Percentiles rank a stretch among this genome's conserved stretches.
phyloP scores from a whole-genome alignment of 2,797 vertebrate genomes.

The Dallia pectoralis region DNA sequence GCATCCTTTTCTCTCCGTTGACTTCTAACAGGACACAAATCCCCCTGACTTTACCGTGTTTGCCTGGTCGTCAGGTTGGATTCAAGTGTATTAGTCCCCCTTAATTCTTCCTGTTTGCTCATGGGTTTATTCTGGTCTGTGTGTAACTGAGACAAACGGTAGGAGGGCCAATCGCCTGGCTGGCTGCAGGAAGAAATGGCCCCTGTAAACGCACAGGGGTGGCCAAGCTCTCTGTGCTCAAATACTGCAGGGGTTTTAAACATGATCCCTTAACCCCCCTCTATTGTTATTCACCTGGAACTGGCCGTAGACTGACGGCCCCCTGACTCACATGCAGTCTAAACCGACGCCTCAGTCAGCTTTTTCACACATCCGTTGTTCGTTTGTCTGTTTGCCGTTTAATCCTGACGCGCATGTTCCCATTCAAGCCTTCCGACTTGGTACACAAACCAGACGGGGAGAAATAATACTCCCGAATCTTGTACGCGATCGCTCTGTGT shows the following conservation, averaged over 20 bases:
- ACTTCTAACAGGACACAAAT: slow-evolving; percentile 63
- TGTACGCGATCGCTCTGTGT: background rate
- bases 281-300: slow-evolving; percentile 65
- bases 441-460: background rate
- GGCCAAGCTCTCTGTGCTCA: slow-evolving; percentile 39
- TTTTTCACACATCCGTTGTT: background rate
- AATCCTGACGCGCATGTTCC: background rate
- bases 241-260: slow-evolving; percentile 50
- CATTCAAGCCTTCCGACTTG: background rate
- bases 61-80: slow-evolving; percentile 39
- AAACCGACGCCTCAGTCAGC: slow-evolving; percentile 37
- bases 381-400: slow-evolving; percentile 27
- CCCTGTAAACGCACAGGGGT: slow-evolving; percentile 43
- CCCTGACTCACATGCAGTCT: slow-evolving; percentile 34
- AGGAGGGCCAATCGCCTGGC: slow-evolving; percentile 34
- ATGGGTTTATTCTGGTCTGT: slow-evolving; percentile 26
- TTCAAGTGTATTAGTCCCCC: slow-evolving; percentile 36
- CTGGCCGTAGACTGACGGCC: slow-evolving; percentile 49
- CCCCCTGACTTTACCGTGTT: slow-evolving; percentile 45
- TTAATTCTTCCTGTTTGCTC: slow-evolving; percentile 15
- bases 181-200: slow-evolving; percentile 55
- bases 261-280: slow-evolving; percentile 54
- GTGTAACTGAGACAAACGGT: slow-evolving; percentile 39
- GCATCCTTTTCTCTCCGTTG: slow-evolving; percentile 52
- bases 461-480: background rate